These are phyloP conservation scores for Phocides pigmalion DNA, from an alignment of 1,140 invertebrate genomes.

Conservation along the genomic window DNA sequence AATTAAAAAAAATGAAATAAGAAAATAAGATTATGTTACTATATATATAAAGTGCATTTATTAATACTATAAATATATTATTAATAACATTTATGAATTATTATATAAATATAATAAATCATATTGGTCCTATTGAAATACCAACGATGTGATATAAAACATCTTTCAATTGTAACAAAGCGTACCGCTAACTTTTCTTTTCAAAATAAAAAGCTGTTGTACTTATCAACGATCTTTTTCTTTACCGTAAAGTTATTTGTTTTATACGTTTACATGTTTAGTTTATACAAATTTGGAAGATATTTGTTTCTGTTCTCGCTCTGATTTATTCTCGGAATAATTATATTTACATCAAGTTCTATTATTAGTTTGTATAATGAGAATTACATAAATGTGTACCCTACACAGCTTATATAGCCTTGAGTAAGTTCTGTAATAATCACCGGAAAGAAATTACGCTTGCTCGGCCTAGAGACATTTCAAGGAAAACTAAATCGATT, in stretches of 20 bases:
- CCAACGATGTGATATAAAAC: neutral
- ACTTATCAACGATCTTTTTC: neutral
- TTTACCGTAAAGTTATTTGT: neutral
- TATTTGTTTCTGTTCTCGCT: neutral
- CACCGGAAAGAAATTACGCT: slow-evolving; percentile 24
- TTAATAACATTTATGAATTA: no score
- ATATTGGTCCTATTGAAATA: neutral
- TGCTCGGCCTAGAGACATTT: slow-evolving; percentile 23
- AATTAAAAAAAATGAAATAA: no score
- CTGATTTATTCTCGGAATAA: neutral
- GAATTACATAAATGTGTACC: slow-evolving; percentile 1
- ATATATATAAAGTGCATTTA: no score
- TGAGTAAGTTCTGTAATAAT: slow-evolving; percentile 24
- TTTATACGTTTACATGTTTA: neutral
- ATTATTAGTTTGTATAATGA: slow-evolving; percentile 2
- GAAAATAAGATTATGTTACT: no score
- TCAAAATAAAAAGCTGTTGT: neutral
- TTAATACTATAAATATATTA: no score
- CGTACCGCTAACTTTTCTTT: neutral
- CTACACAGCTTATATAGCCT: neutral
- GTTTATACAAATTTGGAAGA: neutral
- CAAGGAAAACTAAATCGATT: slow-evolving; percentile 23
- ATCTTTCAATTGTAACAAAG: neutral
- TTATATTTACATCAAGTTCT: slow-evolving; percentile 10
- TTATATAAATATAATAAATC: no score